Percentiles rank a stretch among this genome's conserved stretches.
phyloP scores from a whole-genome alignment of 2,888 invertebrate genomes.

The Drosophila birchii region DNA sequence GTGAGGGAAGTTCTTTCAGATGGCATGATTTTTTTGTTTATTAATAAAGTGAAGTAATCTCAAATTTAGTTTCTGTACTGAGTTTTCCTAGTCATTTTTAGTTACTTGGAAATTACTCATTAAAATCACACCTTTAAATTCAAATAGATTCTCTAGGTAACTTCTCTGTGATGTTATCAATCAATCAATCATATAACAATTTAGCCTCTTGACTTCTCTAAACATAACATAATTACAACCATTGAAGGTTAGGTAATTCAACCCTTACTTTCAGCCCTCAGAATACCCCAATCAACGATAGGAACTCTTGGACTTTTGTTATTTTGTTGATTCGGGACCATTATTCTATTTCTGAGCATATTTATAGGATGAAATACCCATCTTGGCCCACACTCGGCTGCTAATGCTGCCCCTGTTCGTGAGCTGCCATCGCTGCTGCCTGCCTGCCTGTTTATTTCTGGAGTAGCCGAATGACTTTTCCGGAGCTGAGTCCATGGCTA shows the following conservation, averaged over 20 bases:
- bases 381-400: slow-evolving; percentile 32
- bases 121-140: not conserved
- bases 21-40: not conserved
- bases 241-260: not conserved
- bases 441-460: slow-evolving; percentile 67
- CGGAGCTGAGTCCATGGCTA: slow-evolving; percentile 54
- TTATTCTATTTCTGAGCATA: slow-evolving; percentile 66
- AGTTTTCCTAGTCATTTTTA: too few species aligned
- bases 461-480: slow-evolving; percentile 77
- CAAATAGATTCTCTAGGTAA: not conserved
- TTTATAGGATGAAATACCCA: slow-evolving; percentile 58
- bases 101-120: not conserved
- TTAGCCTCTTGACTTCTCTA: not conserved
- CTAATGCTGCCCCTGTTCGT: slow-evolving; percentile 19
- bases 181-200: not conserved
- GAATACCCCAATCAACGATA: slow-evolving; percentile 39
- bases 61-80: not conserved
- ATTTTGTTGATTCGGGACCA: slow-evolving; percentile 30
- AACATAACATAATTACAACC: not conserved
- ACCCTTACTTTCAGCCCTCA: not conserved
- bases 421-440: slow-evolving; percentile 34
- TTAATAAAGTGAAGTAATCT: not conserved
- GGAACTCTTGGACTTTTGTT: slow-evolving; percentile 19
- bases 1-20: not conserved
- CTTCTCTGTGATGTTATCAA: not conserved